Base-by-base conservation (phyloP, 2,113 vertebrate genomes). In the Tor tambroides region DNA sequence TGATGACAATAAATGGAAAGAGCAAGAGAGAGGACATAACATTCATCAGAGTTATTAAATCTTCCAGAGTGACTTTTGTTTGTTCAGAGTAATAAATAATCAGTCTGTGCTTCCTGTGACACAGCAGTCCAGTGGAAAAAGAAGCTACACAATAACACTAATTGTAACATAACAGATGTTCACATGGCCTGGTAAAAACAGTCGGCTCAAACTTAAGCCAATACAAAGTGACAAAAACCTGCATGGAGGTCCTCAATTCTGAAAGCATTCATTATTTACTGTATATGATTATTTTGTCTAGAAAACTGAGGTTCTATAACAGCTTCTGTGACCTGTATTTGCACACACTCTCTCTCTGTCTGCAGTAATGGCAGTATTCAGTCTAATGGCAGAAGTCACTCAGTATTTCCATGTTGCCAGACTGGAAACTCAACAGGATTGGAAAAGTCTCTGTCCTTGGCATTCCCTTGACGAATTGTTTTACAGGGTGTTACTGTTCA, bases 361-460 rank as follows among this genome's bases (percentile, higher is more conserved):
- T 54, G 46, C 15, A 30, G n/a, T 6, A 28, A 67, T 82, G 79
- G 79, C 79, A 49, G 61, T 23, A 69, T 59, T 59, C 54, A 23
- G 0, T 59, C 19, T 59, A 23, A 59, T 8, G 23, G 56, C 56
- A 11, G 56, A 8, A 35, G 43, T 69, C 81, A 51, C 43, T 71
- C 63, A 69, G 43, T 23, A 12, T 83, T 83, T 83, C 63, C 81
- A 83, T 54, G 63, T 83, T 15, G 17, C 81, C 28, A 4, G 43
- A 51, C 28, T 83, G 43, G 63, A 83, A 83, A 69, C 41, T 83
- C 63, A 23, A 83, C 63, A 35, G 63, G 41, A 49, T 17, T 83
- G 81, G 63, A 83, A 83, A 23, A 71, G 4, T 67, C 11, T 69
- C 41, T 51, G 43, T 83, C 63, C 43, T 30, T 83, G 63, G 80